Percentiles rank a stretch among this genome's conserved stretches.
These are phyloP conservation scores for Andrena flavipes DNA, from an alignment of 2,888 invertebrate species.

Conservation along the genomic window DNA sequence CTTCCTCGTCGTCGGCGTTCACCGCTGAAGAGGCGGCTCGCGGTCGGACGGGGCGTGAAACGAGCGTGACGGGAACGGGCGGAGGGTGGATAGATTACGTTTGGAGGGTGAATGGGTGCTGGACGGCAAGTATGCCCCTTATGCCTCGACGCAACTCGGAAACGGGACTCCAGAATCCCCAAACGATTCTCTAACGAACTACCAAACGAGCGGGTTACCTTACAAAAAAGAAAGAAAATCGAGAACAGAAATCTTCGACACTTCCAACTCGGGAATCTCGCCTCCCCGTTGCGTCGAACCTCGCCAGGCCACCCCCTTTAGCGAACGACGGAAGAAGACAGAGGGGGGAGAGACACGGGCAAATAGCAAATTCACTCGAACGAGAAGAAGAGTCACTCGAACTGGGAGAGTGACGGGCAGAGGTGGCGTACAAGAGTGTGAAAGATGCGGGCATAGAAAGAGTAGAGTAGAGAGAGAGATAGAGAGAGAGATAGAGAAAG, in stretches of 20 bases:
- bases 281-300: not conserved
- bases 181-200: not conserved
- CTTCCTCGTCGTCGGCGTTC: slow-evolving; percentile 55
- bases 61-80: no score
- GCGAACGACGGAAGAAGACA: slow-evolving; percentile 33
- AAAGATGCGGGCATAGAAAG: slow-evolving; percentile 23
- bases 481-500: slow-evolving; percentile 66
- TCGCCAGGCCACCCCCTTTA: slow-evolving; percentile 8
- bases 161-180: not conserved
- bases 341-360: slow-evolving; percentile 8
- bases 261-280: not conserved
- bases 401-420: slow-evolving; percentile 43
- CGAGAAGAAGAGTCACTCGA: slow-evolving; percentile 23
- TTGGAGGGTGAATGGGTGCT: no score
- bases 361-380: slow-evolving; percentile 20
- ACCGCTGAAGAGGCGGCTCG: slow-evolving; percentile 39
- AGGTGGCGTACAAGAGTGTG: slow-evolving; percentile 33
- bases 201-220: not conserved
- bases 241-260: no score
- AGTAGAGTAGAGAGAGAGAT: slow-evolving; percentile 42
- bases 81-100: no score
- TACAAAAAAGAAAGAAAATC: not conserved
- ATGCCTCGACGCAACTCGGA: slow-evolving; percentile 1
- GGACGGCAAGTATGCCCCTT: not conserved
- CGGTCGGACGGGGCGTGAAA: slow-evolving; percentile 17